Evolutionary conservation across 2,113 vertebrate genomes (phyloP).

Genomic region (Sylvicapra grimmia): DNA sequence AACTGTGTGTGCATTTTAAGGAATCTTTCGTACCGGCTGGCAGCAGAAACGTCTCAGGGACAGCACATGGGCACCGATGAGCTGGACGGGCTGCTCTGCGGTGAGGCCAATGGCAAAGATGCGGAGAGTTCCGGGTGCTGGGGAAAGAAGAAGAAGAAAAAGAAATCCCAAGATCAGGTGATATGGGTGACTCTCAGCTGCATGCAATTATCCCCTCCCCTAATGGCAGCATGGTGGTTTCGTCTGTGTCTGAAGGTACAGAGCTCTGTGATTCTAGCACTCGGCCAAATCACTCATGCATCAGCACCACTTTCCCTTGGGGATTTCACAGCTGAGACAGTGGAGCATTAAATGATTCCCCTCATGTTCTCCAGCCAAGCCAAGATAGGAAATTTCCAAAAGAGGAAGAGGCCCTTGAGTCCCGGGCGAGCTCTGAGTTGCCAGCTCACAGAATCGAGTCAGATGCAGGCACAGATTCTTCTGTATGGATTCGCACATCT

Average conservation of each 20-base stretch:
- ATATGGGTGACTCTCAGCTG: slow-evolving; percentile 45
- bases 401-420: background rate
- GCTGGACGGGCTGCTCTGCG: slow-evolving; percentile 95
- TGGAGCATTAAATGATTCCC: too few relatives aligned
- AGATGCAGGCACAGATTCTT: fast-evolving
- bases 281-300: fast-evolving
- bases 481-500: fast-evolving
- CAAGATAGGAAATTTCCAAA: background rate
- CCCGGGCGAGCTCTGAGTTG: fast-evolving
- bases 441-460: background rate
- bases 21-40: slow-evolving; percentile 98
- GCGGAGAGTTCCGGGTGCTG: slow-evolving; percentile 97
- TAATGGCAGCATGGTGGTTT: fast-evolving
- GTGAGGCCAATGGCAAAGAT: slow-evolving; percentile 92
- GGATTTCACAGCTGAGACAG: background rate
- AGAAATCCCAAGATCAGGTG: slow-evolving; percentile 99
- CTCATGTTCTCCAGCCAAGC: background rate
- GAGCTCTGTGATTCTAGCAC: background rate
- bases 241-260: fast-evolving
- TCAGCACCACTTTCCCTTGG: background rate
- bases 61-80: slow-evolving; percentile 98
- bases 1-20: slow-evolving; percentile 99
- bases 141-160: slow-evolving; percentile 99
- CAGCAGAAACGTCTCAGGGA: slow-evolving; percentile 98
- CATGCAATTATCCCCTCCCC: background rate